Base-by-base conservation (phyloP, 1,140 invertebrate species). In the Wiebesia pumilae region DNA sequence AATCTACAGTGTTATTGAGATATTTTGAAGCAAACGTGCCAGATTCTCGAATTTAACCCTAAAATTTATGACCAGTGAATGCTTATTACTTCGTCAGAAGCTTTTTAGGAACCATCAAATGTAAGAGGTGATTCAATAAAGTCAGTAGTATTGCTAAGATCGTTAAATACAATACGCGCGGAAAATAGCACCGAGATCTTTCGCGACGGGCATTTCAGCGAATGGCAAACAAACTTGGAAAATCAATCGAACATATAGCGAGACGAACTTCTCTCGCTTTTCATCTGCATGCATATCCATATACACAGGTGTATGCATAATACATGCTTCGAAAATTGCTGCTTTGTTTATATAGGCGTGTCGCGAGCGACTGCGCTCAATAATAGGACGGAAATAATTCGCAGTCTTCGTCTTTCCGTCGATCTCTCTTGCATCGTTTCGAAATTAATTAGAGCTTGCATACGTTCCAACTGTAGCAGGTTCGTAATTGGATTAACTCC, bases 331-430 rank as follows among this genome's bases (percentile, higher is more conserved):
- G 84, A 80, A 77, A 79, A 51, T 85, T 71, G 38, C 62, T n/a
- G 83, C 83, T 84, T 84, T 85, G 75, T 80, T 85, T 81, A 81
- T 85, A 85, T 80, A 40, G 78, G n/a, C 40, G 58, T 30, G 83
- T 24, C 16, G 65, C n/a, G 78, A 80, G 33, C 16, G 38, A 69
- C 27, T 35, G 47, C 43, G 62, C 33, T 87, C 81, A 80, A 80
- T 89, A 88, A 88, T 88, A 84, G 86, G 77, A 86, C 81, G 86
- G 88, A 89, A 88, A 89, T 89, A 88, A 88, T 85, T 89, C 85
- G 80, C 82, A 82, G 85, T 47, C 40, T 79, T 51, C 73, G 71
- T 67, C 27, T n/a, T 38, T 33, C 58, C 33, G 4, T n/a, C 51
- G 30, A 4, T 30, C 33, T 62, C 47, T 27, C n/a, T 12, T n/a